These are phyloP conservation scores for Hydrolagus affinis DNA, from an alignment of 2,113 vertebrate species.

Conservation along the genomic window DNA sequence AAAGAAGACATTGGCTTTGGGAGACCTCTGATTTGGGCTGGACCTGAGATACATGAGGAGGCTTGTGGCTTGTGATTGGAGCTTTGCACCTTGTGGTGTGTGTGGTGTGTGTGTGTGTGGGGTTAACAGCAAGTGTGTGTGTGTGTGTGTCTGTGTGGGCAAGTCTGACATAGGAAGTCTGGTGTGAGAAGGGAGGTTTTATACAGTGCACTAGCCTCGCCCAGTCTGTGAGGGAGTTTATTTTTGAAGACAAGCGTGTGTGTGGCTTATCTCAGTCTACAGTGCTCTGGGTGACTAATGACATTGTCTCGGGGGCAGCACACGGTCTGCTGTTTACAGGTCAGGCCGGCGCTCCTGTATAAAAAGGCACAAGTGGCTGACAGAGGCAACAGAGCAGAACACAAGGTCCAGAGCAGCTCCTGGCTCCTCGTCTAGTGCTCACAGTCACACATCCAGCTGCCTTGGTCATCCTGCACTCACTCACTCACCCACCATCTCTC, in stretches of 20 bases:
- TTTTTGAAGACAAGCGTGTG: conserved; percentile 39
- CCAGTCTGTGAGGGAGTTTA: conserved; percentile 10
- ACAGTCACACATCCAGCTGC: no score
- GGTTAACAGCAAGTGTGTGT: neutral
- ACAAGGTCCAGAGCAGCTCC: neutral
- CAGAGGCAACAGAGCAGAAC: neutral
- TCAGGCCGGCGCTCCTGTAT: conserved; percentile 60
- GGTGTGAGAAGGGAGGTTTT: neutral
- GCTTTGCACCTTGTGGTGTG: neutral
- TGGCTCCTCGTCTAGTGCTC: no score
- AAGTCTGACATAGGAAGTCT: neutral
- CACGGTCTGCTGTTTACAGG: conserved; percentile 61
- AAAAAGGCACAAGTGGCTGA: conserved; percentile 53
- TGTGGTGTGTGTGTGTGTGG: neutral
- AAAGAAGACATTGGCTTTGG: neutral
- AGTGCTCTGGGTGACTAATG: conserved; percentile 55
- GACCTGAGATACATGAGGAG: neutral
- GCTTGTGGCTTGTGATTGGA: neutral
- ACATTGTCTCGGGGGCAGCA: conserved; percentile 66
- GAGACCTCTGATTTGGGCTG: neutral
- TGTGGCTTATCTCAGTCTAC: conserved; percentile 54
- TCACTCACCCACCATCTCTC: no score
- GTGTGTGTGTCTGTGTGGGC: neutral
- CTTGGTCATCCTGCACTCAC: no score
- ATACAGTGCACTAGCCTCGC: neutral